These are phyloP conservation scores for Cremastobaeus sp. DNA, from an alignment of 2,888 invertebrate genomes.

Conservation along the genomic window DNA sequence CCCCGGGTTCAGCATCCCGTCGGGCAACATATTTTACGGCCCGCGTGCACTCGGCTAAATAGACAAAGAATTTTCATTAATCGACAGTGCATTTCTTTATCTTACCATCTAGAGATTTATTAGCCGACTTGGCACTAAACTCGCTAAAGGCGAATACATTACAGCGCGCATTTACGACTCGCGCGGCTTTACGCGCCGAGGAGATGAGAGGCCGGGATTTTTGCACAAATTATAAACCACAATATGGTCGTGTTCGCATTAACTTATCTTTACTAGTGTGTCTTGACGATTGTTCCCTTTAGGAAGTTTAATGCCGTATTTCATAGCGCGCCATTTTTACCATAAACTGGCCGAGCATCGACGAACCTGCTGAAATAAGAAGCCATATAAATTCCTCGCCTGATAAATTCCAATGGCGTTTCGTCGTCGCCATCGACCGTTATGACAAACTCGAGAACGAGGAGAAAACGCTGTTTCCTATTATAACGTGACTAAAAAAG, in stretches of 20 bases:
- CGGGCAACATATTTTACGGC: constrained; percentile 46
- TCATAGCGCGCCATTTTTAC: too few species aligned
- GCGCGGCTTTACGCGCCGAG: constrained; percentile 21
- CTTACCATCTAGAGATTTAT: constrained; percentile 54
- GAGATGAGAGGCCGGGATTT: constrained; percentile 17
- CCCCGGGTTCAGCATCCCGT: constrained; percentile 31
- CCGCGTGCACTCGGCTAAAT: constrained; percentile 44
- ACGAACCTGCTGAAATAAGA: too few species aligned
- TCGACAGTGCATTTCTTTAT: constrained; percentile 52
- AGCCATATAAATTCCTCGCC: too few species aligned
- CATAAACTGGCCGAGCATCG: too few species aligned
- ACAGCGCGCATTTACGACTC: constrained; percentile 49
- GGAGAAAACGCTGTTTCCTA: too few species aligned
- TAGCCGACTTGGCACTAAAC: constrained; percentile 44
- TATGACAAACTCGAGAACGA: constrained; percentile 41
- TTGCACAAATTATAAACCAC: constrained; percentile 35
- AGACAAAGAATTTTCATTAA: constrained; percentile 59
- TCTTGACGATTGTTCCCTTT: constrained; percentile 12
- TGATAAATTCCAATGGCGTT: too few species aligned
- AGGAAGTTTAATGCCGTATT: too few species aligned
- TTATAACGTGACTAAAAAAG: too few species aligned
- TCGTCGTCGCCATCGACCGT: too few species aligned
- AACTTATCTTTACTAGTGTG: constrained; percentile 42
- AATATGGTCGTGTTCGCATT: constrained; percentile 32
- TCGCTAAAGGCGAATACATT: constrained; percentile 37